Percentiles rank a stretch among this genome's conserved stretches.
phyloP scores from a whole-genome alignment of 2,888 invertebrate genomes.

The Melanotus villosus region DNA sequence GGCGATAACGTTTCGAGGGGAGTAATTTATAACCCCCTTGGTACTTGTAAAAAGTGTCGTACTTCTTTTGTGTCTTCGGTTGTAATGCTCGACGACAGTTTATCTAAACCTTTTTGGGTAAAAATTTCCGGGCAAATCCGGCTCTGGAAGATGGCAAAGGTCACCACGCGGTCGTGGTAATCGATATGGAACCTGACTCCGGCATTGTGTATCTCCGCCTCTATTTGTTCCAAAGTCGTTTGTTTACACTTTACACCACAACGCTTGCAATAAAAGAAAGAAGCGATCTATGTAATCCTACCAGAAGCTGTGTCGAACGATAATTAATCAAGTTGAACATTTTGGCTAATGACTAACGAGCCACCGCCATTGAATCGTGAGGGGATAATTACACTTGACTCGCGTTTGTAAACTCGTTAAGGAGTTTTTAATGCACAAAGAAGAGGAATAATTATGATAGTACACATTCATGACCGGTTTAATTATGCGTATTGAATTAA shows the following conservation, averaged over 20 bases:
- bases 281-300: slow-evolving; percentile 14
- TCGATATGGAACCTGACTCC: slow-evolving; percentile 35
- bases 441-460: not conserved
- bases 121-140: slow-evolving; percentile 12
- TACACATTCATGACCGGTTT: not conserved
- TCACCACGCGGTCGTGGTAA: slow-evolving; percentile 36
- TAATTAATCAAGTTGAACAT: slow-evolving; percentile 20
- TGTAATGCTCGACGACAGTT: slow-evolving; percentile 15
- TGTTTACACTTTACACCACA: slow-evolving; percentile 26
- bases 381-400: slow-evolving; percentile 14
- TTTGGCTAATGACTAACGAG: slow-evolving; percentile 17
- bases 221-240: slow-evolving; percentile 18
- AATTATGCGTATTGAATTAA: too few relatives aligned
- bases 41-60: slow-evolving; percentile 14
- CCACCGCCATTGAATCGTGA: not conserved
- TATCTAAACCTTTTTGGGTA: not conserved
- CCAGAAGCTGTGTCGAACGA: slow-evolving; percentile 10
- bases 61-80: slow-evolving; percentile 27
- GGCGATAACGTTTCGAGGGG: slow-evolving; percentile 9
- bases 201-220: slow-evolving; percentile 24
- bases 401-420: slow-evolving; percentile 14
- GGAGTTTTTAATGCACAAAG: not conserved
- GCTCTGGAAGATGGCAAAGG: slow-evolving; percentile 38
- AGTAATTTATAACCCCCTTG: slow-evolving; percentile 19
- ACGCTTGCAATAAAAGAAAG: slow-evolving; percentile 21